A percentile compares a stretch with the other conserved stretches of the same genome.
phyloP scores from a whole-genome alignment of 2,797 vertebrate species.

The Epinephelus coioides region DNA sequence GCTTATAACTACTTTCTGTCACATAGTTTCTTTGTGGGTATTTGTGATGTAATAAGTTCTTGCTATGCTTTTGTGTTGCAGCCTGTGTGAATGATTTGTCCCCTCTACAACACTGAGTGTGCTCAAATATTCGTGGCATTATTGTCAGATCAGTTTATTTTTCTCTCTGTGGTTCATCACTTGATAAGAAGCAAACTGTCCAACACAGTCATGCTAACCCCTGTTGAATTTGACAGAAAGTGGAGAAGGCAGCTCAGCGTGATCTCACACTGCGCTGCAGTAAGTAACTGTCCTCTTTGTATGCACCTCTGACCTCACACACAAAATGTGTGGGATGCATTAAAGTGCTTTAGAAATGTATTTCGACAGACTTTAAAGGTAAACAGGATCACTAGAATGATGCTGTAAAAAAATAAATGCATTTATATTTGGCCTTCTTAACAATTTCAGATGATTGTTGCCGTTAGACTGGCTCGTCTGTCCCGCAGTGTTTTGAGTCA shows the following conservation, averaged over 20 bases:
- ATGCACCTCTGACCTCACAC: conserved; percentile 24
- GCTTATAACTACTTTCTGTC: too few species aligned
- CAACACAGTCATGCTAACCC: conserved; percentile 8
- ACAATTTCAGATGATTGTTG: not conserved
- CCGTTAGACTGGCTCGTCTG: conserved; percentile 9
- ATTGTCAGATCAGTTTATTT: not conserved
- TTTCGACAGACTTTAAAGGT: conserved; percentile 25
- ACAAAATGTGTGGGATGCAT: conserved; percentile 1
- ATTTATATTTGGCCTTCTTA: conserved; percentile 16
- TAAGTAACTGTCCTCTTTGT: conserved; percentile 30
- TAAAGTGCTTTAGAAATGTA: conserved; percentile 10
- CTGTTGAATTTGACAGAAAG: conserved; percentile 50
- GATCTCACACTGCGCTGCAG: conserved; percentile 55
- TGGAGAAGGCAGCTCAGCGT: conserved; percentile 45
- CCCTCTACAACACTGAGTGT: not conserved
- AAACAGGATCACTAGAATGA: not conserved
- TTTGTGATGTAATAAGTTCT: not conserved
- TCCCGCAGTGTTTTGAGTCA: conserved; percentile 19
- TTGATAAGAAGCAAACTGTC: conserved; percentile 24
- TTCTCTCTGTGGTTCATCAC: conserved; percentile 3
- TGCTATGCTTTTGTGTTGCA: not conserved
- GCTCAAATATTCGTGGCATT: not conserved
- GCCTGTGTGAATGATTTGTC: not conserved
- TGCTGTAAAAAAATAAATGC: not conserved
- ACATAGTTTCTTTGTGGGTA: not conserved